A percentile compares a stretch with the other conserved stretches of the same genome.
Conservation (phyloP, 2,888 invertebrate genomes). For the Drosophila atripex region DNA sequence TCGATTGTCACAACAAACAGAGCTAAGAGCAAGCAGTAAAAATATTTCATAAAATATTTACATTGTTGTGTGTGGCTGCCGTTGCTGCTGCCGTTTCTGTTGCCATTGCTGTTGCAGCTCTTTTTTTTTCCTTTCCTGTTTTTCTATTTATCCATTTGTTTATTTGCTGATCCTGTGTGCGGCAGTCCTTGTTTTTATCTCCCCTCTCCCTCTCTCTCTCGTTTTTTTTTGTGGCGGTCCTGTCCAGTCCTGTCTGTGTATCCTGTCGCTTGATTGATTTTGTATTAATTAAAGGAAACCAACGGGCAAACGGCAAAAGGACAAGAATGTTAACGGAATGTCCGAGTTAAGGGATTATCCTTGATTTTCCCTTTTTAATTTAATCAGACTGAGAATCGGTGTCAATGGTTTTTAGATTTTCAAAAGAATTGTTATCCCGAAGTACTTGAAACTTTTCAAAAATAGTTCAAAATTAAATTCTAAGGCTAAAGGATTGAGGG, state of each 20-base stretch:
- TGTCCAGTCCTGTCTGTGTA: background rate
- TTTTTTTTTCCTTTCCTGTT: background rate
- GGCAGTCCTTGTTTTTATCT: background rate
- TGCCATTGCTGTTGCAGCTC: slow-evolving; percentile 3
- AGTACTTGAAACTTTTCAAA: too few relatives aligned
- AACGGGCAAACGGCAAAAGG: background rate
- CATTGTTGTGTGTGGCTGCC: slow-evolving; percentile 25
- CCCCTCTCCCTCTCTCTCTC: too few relatives aligned
- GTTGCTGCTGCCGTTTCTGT: slow-evolving; percentile 1
- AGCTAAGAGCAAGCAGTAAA: slow-evolving; percentile 23
- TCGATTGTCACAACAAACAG: slow-evolving; percentile 46
- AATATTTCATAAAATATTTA: slow-evolving; percentile 51
- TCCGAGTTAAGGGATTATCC: slow-evolving; percentile 1
- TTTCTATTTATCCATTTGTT: slow-evolving; percentile 23
- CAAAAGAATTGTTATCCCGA: too few relatives aligned
- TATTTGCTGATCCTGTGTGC: slow-evolving; percentile 11
- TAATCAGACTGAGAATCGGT: background rate
- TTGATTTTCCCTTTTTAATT: background rate
- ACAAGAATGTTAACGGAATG: background rate
- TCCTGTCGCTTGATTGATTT: slow-evolving; percentile 26
- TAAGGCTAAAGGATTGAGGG: too few relatives aligned
- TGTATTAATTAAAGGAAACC: slow-evolving; percentile 23
- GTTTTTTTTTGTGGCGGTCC: too few relatives aligned
- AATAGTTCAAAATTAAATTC: too few relatives aligned
- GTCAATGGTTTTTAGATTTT: background rate